Base-by-base conservation (phyloP, 2,888 invertebrate genomes). In the Drosophila paranaensis region DNA sequence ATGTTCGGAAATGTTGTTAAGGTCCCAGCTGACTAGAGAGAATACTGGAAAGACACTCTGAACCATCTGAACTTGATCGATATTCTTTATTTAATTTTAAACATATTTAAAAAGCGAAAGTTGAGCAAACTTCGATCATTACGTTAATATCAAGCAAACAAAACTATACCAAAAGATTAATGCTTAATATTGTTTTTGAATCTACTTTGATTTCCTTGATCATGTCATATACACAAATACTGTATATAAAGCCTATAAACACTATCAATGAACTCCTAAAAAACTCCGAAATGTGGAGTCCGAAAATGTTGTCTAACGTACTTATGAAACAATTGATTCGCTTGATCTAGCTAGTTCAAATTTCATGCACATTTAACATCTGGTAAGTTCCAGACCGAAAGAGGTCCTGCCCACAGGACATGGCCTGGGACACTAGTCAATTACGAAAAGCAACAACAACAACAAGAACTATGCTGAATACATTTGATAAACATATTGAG, bases 151-250 rank as follows among this genome's bases (percentile, higher is more conserved):
- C 20, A 20, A 20, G 20, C 46, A 46, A 46, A 13, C 37, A 58
- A 20, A 53, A 43, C 53, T 43, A 61, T 60, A 40, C 51, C 51
- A 60, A 60, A 60, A 58, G 37, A 46, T 58, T 27, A 58, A 25
- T 45, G n/a, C 14, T 46, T 58, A 46, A 39, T 37, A 30, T 16
- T n/a, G n/a, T 46, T 46, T 57, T 13, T 16, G 27, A 9, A 27
- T 14, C 0, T 58, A 16, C 39, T 35, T 51, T 13, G 20, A 10
- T 33, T 33, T 33, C 30, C 8, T 33, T 33, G 1, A 33, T 46
- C 27, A 57, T 39, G 25, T 37, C 51, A 37, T 11, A 56, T 11
- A 45, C 20, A 35, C n/a, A 16, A 27, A 27, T 16, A 13, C 13
- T 16, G 27, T 58, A 39, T 16, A 50, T 50, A 50, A 20, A 1